A percentile compares a stretch with the other conserved stretches of the same genome.
Evolutionary conservation across 2,888 invertebrate genomes (phyloP).

Genomic region (Phortica okadai): DNA sequence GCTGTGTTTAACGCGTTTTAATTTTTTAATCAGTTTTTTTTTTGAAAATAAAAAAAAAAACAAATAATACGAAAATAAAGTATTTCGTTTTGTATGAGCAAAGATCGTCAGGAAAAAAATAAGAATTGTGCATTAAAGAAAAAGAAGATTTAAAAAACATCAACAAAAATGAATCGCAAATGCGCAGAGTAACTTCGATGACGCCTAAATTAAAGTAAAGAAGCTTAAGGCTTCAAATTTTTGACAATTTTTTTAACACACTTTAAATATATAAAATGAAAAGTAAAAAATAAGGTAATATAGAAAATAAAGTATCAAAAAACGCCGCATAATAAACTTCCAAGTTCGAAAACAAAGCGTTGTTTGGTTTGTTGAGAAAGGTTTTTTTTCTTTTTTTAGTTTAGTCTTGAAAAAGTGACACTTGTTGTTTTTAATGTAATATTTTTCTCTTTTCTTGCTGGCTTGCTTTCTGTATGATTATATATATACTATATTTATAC

Average conservation of each 20-base stretch:
- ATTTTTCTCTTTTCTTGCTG: conserved; percentile 18
- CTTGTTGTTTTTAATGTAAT: background rate
- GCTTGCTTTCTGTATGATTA: background rate
- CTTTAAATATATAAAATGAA: background rate
- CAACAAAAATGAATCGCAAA: background rate
- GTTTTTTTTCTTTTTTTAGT: conserved; percentile 39
- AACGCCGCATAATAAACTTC: conserved; percentile 62
- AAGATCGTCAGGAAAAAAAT: background rate
- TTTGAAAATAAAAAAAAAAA: conserved; percentile 27
- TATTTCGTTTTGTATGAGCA: background rate
- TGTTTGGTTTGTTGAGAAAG: background rate
- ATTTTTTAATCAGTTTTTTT: conserved; percentile 39
- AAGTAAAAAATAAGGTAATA: background rate
- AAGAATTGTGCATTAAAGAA: conserved; percentile 4
- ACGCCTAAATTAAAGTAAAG: background rate
- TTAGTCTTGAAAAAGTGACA: conserved; percentile 40
- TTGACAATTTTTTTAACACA: background rate
- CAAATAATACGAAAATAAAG: background rate
- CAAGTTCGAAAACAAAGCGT: conserved; percentile 50
- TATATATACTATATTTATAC: background rate
- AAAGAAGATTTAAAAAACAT: conserved; percentile 12
- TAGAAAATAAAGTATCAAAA: background rate
- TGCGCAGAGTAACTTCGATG: background rate
- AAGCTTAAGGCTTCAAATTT: background rate
- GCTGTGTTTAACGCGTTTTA: conserved; percentile 77